Percentiles rank a stretch among this genome's conserved stretches.
phyloP scores from a whole-genome alignment of 2,888 invertebrate genomes.

The Podabrus alpinus region DNA sequence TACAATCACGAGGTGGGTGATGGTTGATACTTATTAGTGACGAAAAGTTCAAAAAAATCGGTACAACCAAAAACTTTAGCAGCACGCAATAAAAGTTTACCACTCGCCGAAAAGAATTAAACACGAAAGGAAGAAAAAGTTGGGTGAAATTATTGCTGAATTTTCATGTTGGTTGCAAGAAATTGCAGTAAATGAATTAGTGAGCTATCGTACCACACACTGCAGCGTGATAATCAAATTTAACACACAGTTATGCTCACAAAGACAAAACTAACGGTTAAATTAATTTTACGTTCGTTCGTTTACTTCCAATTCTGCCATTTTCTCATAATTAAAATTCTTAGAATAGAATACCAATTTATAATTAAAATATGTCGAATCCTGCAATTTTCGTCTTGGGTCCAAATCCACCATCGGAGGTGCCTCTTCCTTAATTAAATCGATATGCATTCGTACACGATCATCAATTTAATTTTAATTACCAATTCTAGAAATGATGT shows the following conservation, averaged over 20 bases:
- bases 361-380: background rate
- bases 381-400: background rate
- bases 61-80: background rate
- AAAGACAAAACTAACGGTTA: conserved; percentile 31
- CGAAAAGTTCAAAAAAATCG: background rate
- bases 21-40: conserved; percentile 12
- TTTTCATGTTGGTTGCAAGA: conserved; percentile 17
- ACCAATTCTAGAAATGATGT: background rate
- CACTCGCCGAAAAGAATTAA: background rate
- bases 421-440: background rate
- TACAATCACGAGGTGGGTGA: conserved; percentile 13
- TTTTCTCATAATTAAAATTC: background rate
- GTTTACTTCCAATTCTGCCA: conserved; percentile 9
- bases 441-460: background rate
- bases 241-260: conserved; percentile 26
- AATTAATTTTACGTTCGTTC: conserved; percentile 19
- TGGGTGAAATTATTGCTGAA: conserved; percentile 7
- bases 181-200: conserved; percentile 23
- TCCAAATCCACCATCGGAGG: background rate
- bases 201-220: conserved; percentile 22
- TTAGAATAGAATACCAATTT: background rate
- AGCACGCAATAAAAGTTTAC: background rate
- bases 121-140: background rate
- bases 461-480: background rate
- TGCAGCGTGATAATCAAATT: conserved; percentile 30